Evolutionary conservation across 2,888 invertebrate species (phyloP).

Genomic region (Augochlorella aurata): DNA sequence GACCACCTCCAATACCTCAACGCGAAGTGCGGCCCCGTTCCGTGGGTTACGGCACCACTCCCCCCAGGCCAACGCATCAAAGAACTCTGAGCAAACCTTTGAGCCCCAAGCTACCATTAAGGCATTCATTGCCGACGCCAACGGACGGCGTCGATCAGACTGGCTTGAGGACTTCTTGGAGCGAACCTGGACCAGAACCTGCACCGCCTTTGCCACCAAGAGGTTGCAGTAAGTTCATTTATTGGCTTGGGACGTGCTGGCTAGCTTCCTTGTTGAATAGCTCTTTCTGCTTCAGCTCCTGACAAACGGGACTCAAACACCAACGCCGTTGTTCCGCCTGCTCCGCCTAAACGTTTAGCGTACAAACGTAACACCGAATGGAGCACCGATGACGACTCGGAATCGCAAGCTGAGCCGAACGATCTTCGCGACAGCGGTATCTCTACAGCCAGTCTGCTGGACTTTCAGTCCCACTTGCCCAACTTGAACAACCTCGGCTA

Average conservation of each 20-base stretch:
- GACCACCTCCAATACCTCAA: constrained; percentile 85
- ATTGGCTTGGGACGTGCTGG: neutral
- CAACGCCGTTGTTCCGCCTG: constrained; percentile 81
- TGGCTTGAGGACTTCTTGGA: constrained; percentile 84
- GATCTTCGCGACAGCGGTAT: constrained; percentile 85
- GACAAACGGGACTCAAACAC: constrained; percentile 83
- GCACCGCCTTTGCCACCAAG: constrained; percentile 89
- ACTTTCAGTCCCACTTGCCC: constrained; percentile 79
- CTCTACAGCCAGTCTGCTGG: constrained; percentile 80
- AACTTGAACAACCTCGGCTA: constrained; percentile 81
- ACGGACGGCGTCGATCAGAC: constrained; percentile 81
- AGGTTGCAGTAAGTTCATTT: constrained; percentile 85
- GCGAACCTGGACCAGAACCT: constrained; percentile 86
- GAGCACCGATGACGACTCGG: constrained; percentile 77
- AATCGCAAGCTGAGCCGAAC: constrained; percentile 76
- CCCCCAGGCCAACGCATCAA: constrained; percentile 81
- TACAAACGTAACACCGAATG: constrained; percentile 79
- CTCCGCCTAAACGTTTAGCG: constrained; percentile 81
- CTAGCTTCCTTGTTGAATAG: neutral
- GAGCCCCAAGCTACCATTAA: constrained; percentile 83
- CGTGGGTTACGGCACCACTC: constrained; percentile 83
- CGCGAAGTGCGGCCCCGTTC: constrained; percentile 84
- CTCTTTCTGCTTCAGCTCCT: constrained; percentile 80
- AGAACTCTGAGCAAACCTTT: constrained; percentile 83
- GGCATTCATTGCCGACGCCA: constrained; percentile 83